Conservation (phyloP, 2,888 invertebrate species). For the Malacosoma neustria region DNA sequence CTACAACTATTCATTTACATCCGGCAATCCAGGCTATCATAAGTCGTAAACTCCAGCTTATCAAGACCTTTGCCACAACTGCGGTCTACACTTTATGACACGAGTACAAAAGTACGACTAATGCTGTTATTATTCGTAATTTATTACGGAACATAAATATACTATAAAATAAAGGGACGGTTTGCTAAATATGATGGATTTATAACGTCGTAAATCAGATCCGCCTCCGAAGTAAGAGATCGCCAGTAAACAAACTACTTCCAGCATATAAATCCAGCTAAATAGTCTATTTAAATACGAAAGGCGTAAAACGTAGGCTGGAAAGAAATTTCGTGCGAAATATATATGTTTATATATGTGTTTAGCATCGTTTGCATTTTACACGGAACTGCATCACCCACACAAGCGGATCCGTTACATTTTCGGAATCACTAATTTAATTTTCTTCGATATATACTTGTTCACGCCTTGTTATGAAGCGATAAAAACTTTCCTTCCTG, state of each 20-base stretch:
- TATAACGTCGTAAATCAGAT: constrained; percentile 19
- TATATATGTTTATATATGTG: too few species aligned
- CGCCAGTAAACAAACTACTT: background rate
- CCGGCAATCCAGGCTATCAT: constrained; percentile 52
- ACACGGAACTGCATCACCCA: background rate
- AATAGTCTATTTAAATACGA: background rate
- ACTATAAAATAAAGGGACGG: constrained; percentile 22
- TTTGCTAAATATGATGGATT: constrained; percentile 19
- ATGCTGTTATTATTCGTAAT: constrained; percentile 20
- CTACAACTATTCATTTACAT: constrained; percentile 37
- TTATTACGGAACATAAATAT: constrained; percentile 22
- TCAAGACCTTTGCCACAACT: constrained; percentile 51
- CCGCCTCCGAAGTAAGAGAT: background rate
- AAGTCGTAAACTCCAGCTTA: constrained; percentile 36
- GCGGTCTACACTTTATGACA: constrained; percentile 32
- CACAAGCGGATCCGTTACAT: background rate
- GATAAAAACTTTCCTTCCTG: too few species aligned
- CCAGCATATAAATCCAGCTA: background rate
- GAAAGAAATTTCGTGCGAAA: constrained; percentile 1
- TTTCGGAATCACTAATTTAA: background rate
- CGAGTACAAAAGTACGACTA: constrained; percentile 35
- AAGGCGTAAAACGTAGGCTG: background rate
- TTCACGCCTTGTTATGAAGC: too few species aligned
- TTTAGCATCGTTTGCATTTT: background rate
- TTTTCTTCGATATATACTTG: background rate